These are phyloP conservation scores for Stramonita haemastoma DNA, from an alignment of 2,888 invertebrate genomes.

Conservation along the genomic window DNA sequence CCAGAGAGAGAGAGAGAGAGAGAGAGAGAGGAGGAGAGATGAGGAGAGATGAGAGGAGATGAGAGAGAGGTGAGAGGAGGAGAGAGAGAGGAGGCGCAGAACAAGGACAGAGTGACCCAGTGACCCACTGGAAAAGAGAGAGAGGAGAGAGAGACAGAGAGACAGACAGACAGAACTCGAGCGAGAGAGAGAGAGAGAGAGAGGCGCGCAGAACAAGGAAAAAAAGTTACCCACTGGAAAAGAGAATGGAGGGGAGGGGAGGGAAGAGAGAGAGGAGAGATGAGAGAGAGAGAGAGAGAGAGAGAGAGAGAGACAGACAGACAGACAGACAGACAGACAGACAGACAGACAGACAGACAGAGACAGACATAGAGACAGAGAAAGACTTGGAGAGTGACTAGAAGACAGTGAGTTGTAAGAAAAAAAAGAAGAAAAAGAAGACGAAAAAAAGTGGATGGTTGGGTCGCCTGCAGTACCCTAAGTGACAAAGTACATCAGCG, in stretches of 20 bases:
- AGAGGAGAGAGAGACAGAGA: too few species aligned
- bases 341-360: too few species aligned
- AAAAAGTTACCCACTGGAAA: neutral
- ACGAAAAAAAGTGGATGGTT: neutral
- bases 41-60: too few species aligned
- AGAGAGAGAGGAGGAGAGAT: too few species aligned
- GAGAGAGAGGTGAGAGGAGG: too few species aligned
- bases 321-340: neutral
- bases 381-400: neutral
- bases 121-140: too few species aligned
- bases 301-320: neutral
- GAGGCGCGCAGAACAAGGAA: neutral
- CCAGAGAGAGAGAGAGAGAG: too few species aligned
- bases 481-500: conserved; percentile 31
- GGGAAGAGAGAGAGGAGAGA: neutral
- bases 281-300: neutral
- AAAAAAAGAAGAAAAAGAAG: neutral
- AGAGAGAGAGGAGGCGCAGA: too few species aligned
- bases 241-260: neutral
- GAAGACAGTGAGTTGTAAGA: neutral
- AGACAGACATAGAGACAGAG: too few species aligned
- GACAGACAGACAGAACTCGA: too few species aligned
- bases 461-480: conserved; percentile 20
- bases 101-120: too few species aligned
- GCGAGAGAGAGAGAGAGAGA: neutral